Evolutionary conservation across 2,888 invertebrate species (phyloP).

Genomic region (Flexamia atlantica): DNA sequence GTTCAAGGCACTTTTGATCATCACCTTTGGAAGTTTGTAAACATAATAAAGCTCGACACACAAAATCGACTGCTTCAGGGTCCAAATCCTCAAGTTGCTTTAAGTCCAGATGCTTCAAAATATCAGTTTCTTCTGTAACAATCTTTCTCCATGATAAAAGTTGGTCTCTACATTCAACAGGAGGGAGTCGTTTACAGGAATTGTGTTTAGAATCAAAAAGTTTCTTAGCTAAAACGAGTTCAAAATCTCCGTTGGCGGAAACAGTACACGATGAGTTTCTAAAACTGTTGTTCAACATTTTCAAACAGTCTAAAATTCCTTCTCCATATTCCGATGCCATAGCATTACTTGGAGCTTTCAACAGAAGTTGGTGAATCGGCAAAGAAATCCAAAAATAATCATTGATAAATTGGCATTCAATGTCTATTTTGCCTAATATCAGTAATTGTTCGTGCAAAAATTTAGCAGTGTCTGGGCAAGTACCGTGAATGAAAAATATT

Average conservation of each 20-base stretch:
- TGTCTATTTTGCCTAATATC: not conserved
- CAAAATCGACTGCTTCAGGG: not conserved
- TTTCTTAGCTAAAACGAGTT: conserved; percentile 33
- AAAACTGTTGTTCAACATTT: conserved; percentile 40
- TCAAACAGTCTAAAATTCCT: conserved; percentile 57
- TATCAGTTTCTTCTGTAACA: not conserved
- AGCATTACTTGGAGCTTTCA: conserved; percentile 41
- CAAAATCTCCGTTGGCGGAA: conserved; percentile 20
- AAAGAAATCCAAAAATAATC: conserved; percentile 44
- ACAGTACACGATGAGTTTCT: conserved; percentile 39
- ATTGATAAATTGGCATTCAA: not conserved
- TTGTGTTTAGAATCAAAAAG: not conserved
- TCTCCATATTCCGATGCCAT: conserved; percentile 33
- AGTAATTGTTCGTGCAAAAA: conserved; percentile 41
- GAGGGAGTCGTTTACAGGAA: conserved; percentile 13
- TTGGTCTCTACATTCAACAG: conserved; percentile 16
- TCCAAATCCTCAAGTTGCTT: not conserved
- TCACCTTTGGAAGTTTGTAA: not conserved
- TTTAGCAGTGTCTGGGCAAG: conserved; percentile 20
- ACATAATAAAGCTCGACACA: not conserved
- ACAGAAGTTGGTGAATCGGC: conserved; percentile 43
- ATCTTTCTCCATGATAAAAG: conserved; percentile 2
- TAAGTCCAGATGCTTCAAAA: not conserved
- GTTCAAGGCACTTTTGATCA: not conserved
- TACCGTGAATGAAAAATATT: conserved; percentile 40